Conservation (phyloP, 2,113 vertebrate species). For the Pipra filicauda region DNA sequence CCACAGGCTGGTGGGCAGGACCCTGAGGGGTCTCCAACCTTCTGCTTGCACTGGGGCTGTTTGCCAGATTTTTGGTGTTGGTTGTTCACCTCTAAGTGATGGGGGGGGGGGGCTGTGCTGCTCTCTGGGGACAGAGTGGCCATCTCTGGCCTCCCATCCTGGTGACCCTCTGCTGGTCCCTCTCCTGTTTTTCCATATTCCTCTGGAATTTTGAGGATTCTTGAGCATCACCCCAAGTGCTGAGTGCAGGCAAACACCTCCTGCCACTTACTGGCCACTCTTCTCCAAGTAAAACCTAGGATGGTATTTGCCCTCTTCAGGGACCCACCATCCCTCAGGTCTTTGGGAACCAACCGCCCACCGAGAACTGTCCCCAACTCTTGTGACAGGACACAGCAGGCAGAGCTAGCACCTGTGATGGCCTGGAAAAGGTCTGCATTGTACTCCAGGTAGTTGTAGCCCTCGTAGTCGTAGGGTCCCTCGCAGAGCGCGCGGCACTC, state of each 20-base stretch:
- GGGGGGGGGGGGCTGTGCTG: not conserved
- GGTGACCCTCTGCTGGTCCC: not conserved
- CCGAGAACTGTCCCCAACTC: not conserved
- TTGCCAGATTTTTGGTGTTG: not conserved
- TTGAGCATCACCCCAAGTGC: not conserved
- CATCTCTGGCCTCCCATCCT: not conserved
- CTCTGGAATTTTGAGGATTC: not conserved
- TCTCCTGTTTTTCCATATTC: not conserved
- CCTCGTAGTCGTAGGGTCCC: constrained; percentile 89
- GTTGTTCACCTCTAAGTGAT: not conserved
- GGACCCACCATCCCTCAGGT: not conserved
- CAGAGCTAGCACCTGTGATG: constrained; percentile 76
- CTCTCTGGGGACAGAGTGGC: not conserved
- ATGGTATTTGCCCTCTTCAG: not conserved
- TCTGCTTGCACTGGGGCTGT: not conserved
- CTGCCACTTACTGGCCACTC: not conserved
- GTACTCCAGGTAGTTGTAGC: constrained; percentile 98
- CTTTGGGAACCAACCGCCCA: not conserved
- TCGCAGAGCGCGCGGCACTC: constrained; percentile 90
- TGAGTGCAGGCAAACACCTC: not conserved
- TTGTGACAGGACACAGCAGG: not conserved
- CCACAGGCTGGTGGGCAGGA: not conserved
- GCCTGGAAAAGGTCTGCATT: constrained; percentile 91
- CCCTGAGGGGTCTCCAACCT: not conserved
- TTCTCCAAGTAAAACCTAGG: not conserved